A percentile compares a stretch with the other conserved stretches of the same genome.
Conservation (phyloP, 2,797 vertebrate genomes). For the Gallirallus australis region DNA sequence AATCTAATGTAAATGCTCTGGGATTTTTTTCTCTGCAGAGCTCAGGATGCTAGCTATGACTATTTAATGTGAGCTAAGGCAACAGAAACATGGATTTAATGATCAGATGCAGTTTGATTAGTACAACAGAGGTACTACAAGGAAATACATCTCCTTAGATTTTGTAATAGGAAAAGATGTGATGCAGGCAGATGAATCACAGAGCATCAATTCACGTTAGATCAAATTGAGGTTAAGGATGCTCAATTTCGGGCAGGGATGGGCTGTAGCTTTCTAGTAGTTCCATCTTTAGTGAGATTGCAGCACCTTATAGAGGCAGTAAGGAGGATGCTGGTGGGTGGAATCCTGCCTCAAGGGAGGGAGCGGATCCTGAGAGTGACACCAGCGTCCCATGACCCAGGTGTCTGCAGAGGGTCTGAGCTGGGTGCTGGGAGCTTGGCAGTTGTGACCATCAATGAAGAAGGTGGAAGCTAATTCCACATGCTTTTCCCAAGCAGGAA, state of each 20-base stretch:
- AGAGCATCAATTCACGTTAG: not conserved
- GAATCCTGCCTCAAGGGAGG: not conserved
- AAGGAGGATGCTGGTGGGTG: not conserved
- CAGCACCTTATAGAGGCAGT: not conserved
- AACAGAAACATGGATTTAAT: conserved; percentile 20
- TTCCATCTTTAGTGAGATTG: not conserved
- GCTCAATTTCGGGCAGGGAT: not conserved
- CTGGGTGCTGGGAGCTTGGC: not conserved
- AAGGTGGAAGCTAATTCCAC: not conserved
- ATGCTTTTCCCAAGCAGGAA: not conserved
- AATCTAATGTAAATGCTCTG: not conserved
- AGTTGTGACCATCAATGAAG: accelerated
- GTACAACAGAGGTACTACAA: conserved; percentile 8
- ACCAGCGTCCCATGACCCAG: not conserved
- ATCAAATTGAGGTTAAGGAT: not conserved
- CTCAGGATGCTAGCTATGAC: not conserved
- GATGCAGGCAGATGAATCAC: conserved; percentile 28
- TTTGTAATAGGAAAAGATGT: not conserved
- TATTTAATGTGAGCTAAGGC: not conserved
- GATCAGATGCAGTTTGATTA: not conserved
- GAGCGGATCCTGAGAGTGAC: not conserved
- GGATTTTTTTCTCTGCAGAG: not conserved
- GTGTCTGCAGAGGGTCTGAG: not conserved
- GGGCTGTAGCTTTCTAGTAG: not conserved
- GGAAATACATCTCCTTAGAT: conserved; percentile 26